These are phyloP conservation scores for Pelagia noctiluca DNA, from an alignment of 30 jellyfish, hydroid and myxozoan species.

Conservation along the genomic window DNA sequence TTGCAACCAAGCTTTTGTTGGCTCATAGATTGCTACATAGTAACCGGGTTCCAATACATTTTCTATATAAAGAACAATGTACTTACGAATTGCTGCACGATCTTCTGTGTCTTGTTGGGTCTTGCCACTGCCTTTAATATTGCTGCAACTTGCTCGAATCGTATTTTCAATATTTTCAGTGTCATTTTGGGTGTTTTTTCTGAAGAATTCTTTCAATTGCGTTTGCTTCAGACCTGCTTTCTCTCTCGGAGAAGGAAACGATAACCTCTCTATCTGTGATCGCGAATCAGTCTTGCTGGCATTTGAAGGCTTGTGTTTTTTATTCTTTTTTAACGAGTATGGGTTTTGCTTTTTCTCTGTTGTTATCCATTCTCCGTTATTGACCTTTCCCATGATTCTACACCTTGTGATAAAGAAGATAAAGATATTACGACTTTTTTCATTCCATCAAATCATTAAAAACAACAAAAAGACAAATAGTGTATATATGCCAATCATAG, in stretches of 20 bases:
- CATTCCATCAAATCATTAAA: too few relatives aligned
- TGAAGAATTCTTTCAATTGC: not conserved
- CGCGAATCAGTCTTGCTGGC: not conserved
- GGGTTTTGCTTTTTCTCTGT: not conserved
- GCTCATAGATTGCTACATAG: not conserved
- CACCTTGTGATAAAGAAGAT: too few relatives aligned
- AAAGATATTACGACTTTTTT: not conserved
- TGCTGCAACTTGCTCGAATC: not conserved
- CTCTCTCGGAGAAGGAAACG: not conserved
- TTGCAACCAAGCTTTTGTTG: too few relatives aligned
- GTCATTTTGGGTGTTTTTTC: too few relatives aligned
- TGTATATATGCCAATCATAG: too few relatives aligned
- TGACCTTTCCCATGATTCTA: too few relatives aligned
- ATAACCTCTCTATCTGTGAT: not conserved
- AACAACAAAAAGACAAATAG: not conserved
- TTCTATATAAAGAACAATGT: not conserved
- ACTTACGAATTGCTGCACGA: not conserved
- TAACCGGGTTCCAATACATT: not conserved
- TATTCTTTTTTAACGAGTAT: not conserved
- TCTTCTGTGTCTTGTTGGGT: not conserved
- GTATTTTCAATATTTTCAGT: not conserved
- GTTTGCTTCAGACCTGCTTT: not conserved
- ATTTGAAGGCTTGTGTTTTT: not conserved
- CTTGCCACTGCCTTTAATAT: too few relatives aligned
- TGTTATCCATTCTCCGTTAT: constrained; percentile 6